phyloP scores from a whole-genome alignment of 2,113 vertebrate genomes.

The Oxygymnocypris stewartii region DNA sequence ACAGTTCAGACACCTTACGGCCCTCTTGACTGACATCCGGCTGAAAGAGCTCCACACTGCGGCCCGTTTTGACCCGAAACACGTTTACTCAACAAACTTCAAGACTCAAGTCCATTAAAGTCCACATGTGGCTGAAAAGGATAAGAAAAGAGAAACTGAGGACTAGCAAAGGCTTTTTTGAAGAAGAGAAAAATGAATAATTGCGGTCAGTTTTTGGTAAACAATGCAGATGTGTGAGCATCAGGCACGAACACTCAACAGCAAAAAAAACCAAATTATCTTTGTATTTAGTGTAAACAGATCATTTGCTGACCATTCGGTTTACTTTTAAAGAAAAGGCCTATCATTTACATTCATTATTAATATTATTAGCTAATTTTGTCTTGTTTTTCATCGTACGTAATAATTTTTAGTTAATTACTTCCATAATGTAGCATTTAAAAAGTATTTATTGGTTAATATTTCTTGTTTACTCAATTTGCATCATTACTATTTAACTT shows the following conservation, averaged over 20 bases:
- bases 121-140: background rate
- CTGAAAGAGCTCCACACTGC: constrained; percentile 7
- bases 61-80: constrained; percentile 37
- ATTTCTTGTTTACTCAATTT: background rate
- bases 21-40: constrained; percentile 10
- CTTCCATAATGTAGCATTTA: background rate
- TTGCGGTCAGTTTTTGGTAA: background rate
- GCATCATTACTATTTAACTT: too few species aligned
- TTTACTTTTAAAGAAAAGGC: background rate
- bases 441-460: too few species aligned
- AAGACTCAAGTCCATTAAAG: constrained; percentile 15
- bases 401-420: background rate
- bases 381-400: background rate
- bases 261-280: background rate
- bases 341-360: background rate
- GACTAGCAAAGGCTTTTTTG: background rate
- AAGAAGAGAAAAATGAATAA: background rate
- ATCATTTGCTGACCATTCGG: background rate
- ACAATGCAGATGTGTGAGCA: background rate
- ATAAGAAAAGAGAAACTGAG: background rate
- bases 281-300: background rate
- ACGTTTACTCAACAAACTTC: constrained; percentile 43
- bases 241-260: background rate
- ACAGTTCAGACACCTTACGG: background rate
- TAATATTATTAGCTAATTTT: background rate